Conservation (phyloP, 2,888 invertebrate genomes). For the Cybosia mesomella region DNA sequence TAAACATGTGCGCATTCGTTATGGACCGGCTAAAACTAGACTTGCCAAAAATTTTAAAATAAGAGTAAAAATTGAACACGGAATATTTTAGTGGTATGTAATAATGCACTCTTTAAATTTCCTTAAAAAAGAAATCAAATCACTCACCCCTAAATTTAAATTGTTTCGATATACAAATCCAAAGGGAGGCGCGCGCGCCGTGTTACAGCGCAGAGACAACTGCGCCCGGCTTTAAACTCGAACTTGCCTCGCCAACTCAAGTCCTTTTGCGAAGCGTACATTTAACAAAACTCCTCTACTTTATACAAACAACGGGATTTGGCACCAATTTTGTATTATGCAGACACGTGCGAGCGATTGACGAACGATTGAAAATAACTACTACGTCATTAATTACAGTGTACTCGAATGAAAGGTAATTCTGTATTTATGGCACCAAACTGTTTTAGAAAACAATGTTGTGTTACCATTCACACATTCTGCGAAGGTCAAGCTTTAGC, state of each 20-base stretch:
- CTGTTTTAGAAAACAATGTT: not conserved
- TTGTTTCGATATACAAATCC: slow-evolving; percentile 5
- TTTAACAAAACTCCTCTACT: slow-evolving; percentile 11
- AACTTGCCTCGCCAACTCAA: slow-evolving; percentile 24
- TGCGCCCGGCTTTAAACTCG: slow-evolving; percentile 34
- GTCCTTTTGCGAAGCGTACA: slow-evolving; percentile 43
- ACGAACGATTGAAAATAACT: slow-evolving; percentile 10
- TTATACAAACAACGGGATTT: slow-evolving; percentile 19
- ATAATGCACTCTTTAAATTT: not conserved
- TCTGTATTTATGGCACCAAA: not conserved
- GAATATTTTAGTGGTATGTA: not conserved
- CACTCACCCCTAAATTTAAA: slow-evolving; percentile 38
- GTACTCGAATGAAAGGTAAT: slow-evolving; percentile 6
- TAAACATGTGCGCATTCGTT: not conserved
- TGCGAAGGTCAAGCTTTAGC: slow-evolving; percentile 1
- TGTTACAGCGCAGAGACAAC: slow-evolving; percentile 36
- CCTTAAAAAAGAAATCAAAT: slow-evolving; percentile 21
- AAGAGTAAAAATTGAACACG: not conserved
- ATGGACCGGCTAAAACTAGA: not conserved
- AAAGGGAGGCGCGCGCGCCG: slow-evolving; percentile 45
- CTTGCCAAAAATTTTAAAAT: too few relatives aligned
- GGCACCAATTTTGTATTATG: slow-evolving; percentile 26
- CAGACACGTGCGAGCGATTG: slow-evolving; percentile 39
- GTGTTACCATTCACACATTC: not conserved
- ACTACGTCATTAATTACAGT: not conserved